Percentiles rank a stretch among this genome's conserved stretches.
Conservation (phyloP, 2,113 vertebrate genomes). For the Hiodon tergisus region DNA sequence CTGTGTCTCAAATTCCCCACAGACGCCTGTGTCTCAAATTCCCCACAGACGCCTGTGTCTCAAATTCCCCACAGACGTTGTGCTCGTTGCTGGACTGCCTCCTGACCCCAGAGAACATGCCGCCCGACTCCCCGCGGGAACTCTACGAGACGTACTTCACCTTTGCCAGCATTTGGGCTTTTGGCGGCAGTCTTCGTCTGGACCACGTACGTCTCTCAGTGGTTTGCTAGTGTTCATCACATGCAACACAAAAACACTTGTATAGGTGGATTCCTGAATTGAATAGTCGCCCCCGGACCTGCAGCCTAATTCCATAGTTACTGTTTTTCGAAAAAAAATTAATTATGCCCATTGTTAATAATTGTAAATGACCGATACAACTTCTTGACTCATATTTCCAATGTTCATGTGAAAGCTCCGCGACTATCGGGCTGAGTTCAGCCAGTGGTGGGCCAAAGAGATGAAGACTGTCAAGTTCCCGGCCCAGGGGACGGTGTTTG, state of each 20-base stretch:
- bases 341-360: too few species aligned
- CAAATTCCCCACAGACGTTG: conserved; percentile 37
- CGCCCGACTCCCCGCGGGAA: conserved; percentile 60
- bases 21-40: neutral
- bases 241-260: too few species aligned
- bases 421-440: conserved; percentile 67
- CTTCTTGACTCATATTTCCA: neutral
- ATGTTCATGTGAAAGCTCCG: conserved; percentile 44
- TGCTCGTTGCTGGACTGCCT: conserved; percentile 67
- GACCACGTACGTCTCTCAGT: conserved; percentile 60
- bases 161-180: conserved; percentile 68
- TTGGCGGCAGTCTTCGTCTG: conserved; percentile 64
- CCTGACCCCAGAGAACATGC: conserved; percentile 49
- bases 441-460: conserved; percentile 66
- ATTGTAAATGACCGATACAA: too few species aligned
- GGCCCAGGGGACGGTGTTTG: conserved; percentile 64
- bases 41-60: neutral
- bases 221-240: neutral
- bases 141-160: conserved; percentile 68
- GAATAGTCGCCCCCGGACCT: too few species aligned
- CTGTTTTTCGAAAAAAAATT: too few species aligned
- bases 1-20: neutral
- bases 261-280: too few species aligned
- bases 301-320: too few species aligned
- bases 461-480: conserved; percentile 70